Conservation (phyloP, 2,888 invertebrate species). For the Pantelozetes paolii region DNA sequence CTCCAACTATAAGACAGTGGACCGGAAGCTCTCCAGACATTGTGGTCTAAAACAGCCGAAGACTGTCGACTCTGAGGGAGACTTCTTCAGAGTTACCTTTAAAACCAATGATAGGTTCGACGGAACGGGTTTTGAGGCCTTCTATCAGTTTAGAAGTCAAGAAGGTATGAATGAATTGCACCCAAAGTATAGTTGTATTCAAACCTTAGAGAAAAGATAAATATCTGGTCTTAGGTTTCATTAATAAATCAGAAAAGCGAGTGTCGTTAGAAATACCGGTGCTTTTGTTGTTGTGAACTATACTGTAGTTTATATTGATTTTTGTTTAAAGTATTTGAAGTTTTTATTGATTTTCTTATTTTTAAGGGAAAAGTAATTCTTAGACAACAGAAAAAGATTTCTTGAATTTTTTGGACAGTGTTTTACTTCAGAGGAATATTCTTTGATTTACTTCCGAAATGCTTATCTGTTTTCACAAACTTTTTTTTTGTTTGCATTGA, state of each 20-base stretch:
- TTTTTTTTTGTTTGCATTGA: too few species aligned
- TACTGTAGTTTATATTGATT: conserved; percentile 24
- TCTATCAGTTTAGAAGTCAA: conserved; percentile 70
- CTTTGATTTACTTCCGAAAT: too few species aligned
- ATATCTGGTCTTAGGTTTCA: conserved; percentile 1
- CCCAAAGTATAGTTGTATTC: neutral
- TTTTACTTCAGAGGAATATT: too few species aligned
- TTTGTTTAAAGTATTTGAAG: conserved; percentile 24
- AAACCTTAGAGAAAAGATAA: too few species aligned
- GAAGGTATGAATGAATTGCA: conserved; percentile 13
- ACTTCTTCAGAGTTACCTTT: conserved; percentile 91
- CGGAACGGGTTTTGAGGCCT: conserved; percentile 87
- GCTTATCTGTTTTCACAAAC: too few species aligned
- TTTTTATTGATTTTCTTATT: neutral
- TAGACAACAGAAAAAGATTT: neutral
- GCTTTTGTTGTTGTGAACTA: too few species aligned
- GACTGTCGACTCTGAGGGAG: conserved; percentile 68
- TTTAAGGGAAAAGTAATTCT: neutral
- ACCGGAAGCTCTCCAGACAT: conserved; percentile 79
- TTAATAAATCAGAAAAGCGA: conserved; percentile 21
- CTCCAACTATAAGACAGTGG: conserved; percentile 85
- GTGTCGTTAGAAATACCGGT: neutral
- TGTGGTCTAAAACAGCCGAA: conserved; percentile 65
- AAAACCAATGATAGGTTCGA: conserved; percentile 88
- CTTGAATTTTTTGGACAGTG: too few species aligned